phyloP scores from a whole-genome alignment of 1,140 invertebrate species.

The Lamellibrachia luymesi region DNA sequence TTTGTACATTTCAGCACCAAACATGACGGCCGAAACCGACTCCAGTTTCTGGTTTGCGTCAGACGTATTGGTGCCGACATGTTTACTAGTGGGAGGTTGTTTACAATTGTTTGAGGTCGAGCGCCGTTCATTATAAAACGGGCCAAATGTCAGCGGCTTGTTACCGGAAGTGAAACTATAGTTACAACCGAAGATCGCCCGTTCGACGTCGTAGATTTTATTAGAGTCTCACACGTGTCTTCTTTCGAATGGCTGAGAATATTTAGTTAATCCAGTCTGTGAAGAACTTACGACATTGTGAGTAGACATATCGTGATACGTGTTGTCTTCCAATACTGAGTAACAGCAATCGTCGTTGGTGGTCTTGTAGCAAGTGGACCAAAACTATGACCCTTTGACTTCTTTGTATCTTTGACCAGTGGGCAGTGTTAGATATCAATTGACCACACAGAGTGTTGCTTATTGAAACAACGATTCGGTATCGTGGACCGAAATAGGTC shows the following conservation, averaged over 20 bases:
- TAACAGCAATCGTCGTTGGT: not conserved
- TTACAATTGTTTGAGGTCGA: not conserved
- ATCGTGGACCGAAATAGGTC: not conserved
- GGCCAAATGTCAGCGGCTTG: not conserved
- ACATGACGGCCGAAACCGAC: not conserved
- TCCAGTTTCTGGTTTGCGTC: not conserved
- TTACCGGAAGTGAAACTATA: not conserved
- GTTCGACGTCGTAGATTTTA: not conserved
- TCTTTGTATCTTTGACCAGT: not conserved
- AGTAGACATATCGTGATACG: not conserved
- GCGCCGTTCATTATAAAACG: not conserved
- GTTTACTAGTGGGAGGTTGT: not conserved
- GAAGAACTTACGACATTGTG: not conserved
- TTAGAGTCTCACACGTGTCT: not conserved
- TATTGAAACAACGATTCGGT: not conserved
- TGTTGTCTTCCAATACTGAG: not conserved
- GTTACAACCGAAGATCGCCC: not conserved
- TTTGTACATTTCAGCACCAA: not conserved
- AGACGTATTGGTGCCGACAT: constrained; percentile 3
- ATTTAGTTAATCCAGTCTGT: not conserved
- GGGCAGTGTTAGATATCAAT: not conserved
- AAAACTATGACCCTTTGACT: not conserved
- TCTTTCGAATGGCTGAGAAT: not conserved
- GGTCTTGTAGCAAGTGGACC: not conserved
- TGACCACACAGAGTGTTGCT: not conserved